Conservation (phyloP, 2,113 vertebrate species). For the Alosa alosa region DNA sequence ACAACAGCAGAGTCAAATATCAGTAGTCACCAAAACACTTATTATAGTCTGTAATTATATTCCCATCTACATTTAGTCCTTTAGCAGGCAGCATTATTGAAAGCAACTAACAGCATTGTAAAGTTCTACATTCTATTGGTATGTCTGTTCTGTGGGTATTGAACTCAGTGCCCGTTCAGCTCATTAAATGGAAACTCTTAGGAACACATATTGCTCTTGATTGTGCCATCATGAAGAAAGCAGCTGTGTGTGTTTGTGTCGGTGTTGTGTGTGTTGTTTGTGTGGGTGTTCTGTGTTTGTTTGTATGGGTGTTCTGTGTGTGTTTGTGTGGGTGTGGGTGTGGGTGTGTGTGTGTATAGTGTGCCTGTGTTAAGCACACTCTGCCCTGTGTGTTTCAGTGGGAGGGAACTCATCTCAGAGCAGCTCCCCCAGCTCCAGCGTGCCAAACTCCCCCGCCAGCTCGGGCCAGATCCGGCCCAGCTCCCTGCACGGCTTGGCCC, state of each 20-base stretch:
- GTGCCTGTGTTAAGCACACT: not conserved
- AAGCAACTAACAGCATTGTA: not conserved
- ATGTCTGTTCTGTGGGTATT: not conserved
- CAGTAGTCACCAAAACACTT: not conserved
- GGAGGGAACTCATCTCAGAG: conserved; percentile 94
- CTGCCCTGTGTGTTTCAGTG: conserved; percentile 64
- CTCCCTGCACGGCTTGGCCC: conserved; percentile 90
- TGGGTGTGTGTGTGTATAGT: not conserved
- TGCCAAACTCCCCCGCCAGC: conserved; percentile 92
- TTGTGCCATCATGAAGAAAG: too few species aligned
- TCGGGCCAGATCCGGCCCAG: conserved; percentile 95
- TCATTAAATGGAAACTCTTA: too few species aligned
- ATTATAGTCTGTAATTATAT: not conserved
- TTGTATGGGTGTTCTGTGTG: not conserved
- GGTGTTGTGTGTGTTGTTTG: not conserved
- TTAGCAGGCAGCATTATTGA: not conserved
- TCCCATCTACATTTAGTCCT: not conserved
- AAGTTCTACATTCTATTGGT: not conserved
- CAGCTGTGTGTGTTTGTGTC: not conserved
- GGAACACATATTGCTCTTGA: too few species aligned
- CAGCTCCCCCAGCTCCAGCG: conserved; percentile 95
- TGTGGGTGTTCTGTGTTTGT: not conserved
- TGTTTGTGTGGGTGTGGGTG: not conserved
- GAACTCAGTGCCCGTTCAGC: not conserved
- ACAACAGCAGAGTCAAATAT: too few species aligned